phyloP scores from a whole-genome alignment of 2,888 invertebrate species.

The Ectemnius cavifrons region DNA sequence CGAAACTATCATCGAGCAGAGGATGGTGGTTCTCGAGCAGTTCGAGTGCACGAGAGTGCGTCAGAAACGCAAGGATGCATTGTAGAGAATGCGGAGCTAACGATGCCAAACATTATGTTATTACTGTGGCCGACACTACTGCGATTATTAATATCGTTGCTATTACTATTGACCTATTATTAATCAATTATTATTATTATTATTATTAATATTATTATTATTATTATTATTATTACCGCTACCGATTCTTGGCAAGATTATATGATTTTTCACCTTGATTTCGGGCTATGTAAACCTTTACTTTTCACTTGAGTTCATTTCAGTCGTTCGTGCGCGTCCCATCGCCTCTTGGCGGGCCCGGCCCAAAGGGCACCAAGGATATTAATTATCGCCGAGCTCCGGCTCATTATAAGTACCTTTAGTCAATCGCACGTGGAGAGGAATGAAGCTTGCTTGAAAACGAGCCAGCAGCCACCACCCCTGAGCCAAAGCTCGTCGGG shows the following conservation, averaged over 20 bases:
- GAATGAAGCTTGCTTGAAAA: too few relatives aligned
- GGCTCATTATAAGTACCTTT: too few relatives aligned
- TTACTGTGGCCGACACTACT: constrained; percentile 59
- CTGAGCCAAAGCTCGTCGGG: too few relatives aligned
- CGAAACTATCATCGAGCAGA: constrained; percentile 1
- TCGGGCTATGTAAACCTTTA: constrained; percentile 19
- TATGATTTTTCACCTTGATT: constrained; percentile 55
- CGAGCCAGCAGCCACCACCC: too few relatives aligned
- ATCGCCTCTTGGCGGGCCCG: too few relatives aligned
- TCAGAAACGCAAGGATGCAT: constrained; percentile 43
- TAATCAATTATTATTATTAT: constrained; percentile 59
- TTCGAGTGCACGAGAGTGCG: constrained; percentile 15
- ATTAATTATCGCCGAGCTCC: too few relatives aligned
- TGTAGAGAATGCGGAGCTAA: constrained; percentile 73
- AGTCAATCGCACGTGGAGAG: too few relatives aligned
- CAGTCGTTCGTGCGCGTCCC: neutral
- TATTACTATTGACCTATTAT: constrained; percentile 49
- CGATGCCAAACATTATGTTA: constrained; percentile 76
- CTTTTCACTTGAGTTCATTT: neutral
- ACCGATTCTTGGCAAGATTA: constrained; percentile 56
- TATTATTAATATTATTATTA: constrained; percentile 52
- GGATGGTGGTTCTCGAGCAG: constrained; percentile 13
- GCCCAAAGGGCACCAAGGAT: too few relatives aligned
- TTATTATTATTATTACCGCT: constrained; percentile 25
- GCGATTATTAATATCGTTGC: constrained; percentile 49